Percentiles rank a stretch among this genome's conserved stretches.
phyloP scores from a whole-genome alignment of 2,113 vertebrate genomes.

The Saccopteryx bilineata region DNA sequence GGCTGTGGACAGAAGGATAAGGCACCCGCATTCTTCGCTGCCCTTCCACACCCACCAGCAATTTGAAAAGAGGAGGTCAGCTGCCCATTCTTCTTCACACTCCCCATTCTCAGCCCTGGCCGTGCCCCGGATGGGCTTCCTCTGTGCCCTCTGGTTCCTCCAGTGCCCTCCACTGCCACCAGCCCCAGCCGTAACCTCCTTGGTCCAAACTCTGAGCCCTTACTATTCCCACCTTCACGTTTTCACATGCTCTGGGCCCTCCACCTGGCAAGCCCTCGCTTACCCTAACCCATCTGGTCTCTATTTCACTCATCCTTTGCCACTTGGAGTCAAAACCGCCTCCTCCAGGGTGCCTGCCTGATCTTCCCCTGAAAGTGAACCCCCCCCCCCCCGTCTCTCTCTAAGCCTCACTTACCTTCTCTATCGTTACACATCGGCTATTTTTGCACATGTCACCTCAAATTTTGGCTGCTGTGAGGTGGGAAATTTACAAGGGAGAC shows the following conservation, averaged over 20 bases:
- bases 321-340: not conserved
- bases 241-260: rapidly evolving
- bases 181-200: not conserved
- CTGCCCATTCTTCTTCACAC: not conserved
- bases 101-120: not conserved
- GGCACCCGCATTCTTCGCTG: not conserved
- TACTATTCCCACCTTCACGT: not conserved
- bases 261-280: not conserved
- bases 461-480: not conserved
- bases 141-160: not conserved
- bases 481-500: not conserved
- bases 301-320: not conserved
- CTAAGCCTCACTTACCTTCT: not conserved
- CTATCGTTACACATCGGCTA: not conserved
- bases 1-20: rapidly evolving
- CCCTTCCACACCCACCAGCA: not conserved
- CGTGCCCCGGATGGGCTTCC: not conserved
- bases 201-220: not conserved
- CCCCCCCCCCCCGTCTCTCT: not conserved
- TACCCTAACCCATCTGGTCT: not conserved
- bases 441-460: slow-evolving; percentile 12
- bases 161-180: not conserved
- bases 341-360: slow-evolving; percentile 45
- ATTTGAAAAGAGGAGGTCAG: not conserved
- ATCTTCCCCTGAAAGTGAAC: not conserved